These are phyloP conservation scores for Aquatica leii DNA, from an alignment of 2,888 invertebrate genomes.

Conservation along the genomic window DNA sequence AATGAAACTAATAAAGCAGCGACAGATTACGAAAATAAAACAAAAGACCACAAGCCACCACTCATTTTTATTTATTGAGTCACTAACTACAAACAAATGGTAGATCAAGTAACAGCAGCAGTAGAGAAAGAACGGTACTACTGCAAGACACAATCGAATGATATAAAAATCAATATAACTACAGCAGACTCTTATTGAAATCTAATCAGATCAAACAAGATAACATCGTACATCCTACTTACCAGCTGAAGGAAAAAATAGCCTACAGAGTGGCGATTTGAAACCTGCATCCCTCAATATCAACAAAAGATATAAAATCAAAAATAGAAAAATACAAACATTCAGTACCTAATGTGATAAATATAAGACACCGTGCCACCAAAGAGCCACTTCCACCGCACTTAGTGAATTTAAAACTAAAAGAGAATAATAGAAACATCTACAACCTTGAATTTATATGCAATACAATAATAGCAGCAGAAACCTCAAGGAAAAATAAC, in stretches of 20 bases:
- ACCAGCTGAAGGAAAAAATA: background rate
- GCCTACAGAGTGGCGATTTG: background rate
- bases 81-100: background rate
- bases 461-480: conserved; percentile 23
- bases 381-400: conserved; percentile 35
- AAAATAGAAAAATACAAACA: conserved; percentile 26
- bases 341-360: conserved; percentile 33
- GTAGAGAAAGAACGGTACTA: background rate
- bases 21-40: background rate
- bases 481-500: conserved; percentile 35
- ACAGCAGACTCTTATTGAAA: background rate
- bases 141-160: background rate
- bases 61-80: background rate
- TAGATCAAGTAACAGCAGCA: background rate
- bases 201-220: background rate
- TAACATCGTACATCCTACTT: background rate
- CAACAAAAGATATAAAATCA: conserved; percentile 25
- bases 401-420: conserved; percentile 37
- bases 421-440: conserved; percentile 34
- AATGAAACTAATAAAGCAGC: background rate
- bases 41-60: background rate
- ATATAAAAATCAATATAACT: background rate
- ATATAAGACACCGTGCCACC: conserved; percentile 27
- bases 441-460: conserved; percentile 32
- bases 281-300: conserved; percentile 17